Evolutionary conservation across 2,797 vertebrate species (phyloP).

Genomic region (Halcyon leucocephala): DNA sequence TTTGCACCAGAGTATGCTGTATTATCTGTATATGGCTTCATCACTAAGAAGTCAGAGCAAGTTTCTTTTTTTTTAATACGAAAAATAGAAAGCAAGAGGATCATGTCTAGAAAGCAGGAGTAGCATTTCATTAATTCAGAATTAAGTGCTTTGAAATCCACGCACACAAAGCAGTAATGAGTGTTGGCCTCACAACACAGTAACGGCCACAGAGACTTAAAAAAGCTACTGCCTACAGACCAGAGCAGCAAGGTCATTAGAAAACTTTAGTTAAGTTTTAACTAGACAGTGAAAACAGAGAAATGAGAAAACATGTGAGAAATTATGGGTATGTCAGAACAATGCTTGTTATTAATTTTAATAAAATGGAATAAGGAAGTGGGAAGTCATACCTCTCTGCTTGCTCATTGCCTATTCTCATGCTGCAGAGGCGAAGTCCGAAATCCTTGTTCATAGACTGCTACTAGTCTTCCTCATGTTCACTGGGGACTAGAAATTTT

Average conservation of each 20-base stretch:
- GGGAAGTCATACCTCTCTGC: not conserved
- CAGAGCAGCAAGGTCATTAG: not conserved
- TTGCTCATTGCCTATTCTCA: not conserved
- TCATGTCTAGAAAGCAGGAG: not conserved
- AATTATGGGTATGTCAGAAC: not conserved
- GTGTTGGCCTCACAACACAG: not conserved
- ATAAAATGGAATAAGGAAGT: not conserved
- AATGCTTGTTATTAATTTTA: not conserved
- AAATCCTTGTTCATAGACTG: not conserved
- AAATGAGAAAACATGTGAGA: not conserved
- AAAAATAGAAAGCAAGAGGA: not conserved
- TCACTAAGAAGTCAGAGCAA: not conserved
- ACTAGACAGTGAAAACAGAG: not conserved
- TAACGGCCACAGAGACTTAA: not conserved
- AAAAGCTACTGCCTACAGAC: not conserved
- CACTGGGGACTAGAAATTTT: not conserved
- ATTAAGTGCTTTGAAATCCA: not conserved
- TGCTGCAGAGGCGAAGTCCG: not conserved
- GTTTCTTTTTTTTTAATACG: not conserved
- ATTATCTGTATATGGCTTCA: not conserved
- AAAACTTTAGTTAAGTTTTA: not conserved
- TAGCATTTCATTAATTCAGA: not conserved
- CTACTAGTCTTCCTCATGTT: not conserved
- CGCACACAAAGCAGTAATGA: not conserved
- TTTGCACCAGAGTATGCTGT: not conserved